Base-by-base conservation (phyloP, 1,140 invertebrate genomes). In the Galleria mellonella region DNA sequence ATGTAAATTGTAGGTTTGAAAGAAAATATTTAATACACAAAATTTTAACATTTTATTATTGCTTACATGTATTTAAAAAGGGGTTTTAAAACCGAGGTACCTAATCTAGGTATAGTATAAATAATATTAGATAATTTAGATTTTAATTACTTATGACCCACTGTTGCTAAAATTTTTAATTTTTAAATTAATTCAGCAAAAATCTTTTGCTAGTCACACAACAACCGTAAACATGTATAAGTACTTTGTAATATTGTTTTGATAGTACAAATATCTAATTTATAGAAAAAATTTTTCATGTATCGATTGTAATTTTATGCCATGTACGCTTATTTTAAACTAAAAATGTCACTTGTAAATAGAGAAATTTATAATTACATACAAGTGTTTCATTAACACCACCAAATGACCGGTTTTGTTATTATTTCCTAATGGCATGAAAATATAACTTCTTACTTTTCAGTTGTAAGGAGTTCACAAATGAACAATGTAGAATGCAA, bases 281-380 rank as follows among this genome's bases (percentile, higher is more conserved):
- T 85, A 81, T 85, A 85, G 72, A 62, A 52, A 72, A 75, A 76
- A 74, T 75, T 67, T 79, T 72, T 77, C 69, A 74, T 78, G 78
- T 82, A 75, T 77, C 76, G 78, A 78, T 75, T 79, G 68, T 83
- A 82, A 81, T 83, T 81, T 76, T 85, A 85, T 75, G 82, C 78
- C 78, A 82, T 85, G 76, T 85, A 85, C 82, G 82, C 82, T 85
- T 85, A 85, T 85, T 85, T 79, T 81, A 83, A 83, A 81, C 74
- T 77, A 78, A 76, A 67, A 79, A 79, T 73, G 78, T 82, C 79
- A 83, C 79, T 56, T 85, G 78, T 85, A 85, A 85, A 85, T 85
- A 85, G 68, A 85, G 68, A 77, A 83, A 79, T 75, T 83, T 76
- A 66, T 79, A 85, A 83, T 81, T 72, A 75, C 55, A 23, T 6